Conservation (phyloP, 2,888 invertebrate species). For the Metacarcinus magister region DNA sequence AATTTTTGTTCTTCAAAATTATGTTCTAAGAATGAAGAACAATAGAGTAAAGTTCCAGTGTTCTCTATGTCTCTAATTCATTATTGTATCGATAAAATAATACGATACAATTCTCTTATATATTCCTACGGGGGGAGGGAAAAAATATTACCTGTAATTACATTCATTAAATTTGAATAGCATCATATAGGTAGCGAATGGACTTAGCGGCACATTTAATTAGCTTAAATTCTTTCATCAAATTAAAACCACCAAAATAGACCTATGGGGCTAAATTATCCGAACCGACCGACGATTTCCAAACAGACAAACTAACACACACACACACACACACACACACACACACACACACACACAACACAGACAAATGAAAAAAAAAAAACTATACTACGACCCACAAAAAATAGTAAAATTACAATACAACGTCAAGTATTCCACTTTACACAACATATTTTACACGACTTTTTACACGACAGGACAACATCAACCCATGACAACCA, state of each 20-base stretch:
- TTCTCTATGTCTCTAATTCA: neutral
- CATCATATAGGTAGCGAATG: neutral
- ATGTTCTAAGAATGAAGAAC: too few species aligned
- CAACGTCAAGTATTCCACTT: neutral
- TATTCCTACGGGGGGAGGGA: neutral
- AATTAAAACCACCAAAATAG: neutral
- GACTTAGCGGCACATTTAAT: neutral
- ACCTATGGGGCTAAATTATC: slow-evolving; percentile 28
- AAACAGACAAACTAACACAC: neutral
- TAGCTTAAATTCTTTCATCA: neutral
- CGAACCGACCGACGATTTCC: neutral
- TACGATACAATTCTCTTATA: neutral
- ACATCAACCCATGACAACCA: neutral
- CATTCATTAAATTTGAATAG: neutral
- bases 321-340: neutral
- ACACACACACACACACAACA: neutral
- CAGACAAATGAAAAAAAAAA: neutral
- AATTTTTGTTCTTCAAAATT: too few species aligned
- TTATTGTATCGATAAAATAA: neutral
- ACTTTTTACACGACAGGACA: neutral
- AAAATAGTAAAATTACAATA: neutral
- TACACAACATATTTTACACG: too few species aligned
- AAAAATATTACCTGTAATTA: neutral
- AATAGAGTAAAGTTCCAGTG: too few species aligned
- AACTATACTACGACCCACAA: neutral